phyloP scores from a whole-genome alignment of 2,797 vertebrate genomes.

The Rhabdomys pumilio region DNA sequence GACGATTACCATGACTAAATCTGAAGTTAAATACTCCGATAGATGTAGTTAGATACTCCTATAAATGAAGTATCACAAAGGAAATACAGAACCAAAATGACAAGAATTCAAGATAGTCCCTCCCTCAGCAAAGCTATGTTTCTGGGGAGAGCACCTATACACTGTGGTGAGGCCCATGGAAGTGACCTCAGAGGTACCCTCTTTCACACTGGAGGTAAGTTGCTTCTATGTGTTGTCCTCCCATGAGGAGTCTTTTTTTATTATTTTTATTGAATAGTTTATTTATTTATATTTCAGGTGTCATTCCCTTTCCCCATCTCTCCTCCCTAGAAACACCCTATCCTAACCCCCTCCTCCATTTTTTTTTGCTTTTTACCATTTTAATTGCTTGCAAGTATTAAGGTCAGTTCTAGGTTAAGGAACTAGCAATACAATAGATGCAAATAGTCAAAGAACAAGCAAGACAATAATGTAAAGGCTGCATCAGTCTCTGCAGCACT shows the following conservation, averaged over 20 bases:
- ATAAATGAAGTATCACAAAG: background rate
- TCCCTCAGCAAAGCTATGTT: background rate
- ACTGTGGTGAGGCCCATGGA: background rate
- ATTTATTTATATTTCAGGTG: too few relatives aligned
- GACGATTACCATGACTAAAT: background rate
- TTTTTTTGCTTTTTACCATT: too few relatives aligned
- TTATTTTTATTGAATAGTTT: too few relatives aligned
- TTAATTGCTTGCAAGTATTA: too few relatives aligned
- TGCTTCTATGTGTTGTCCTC: conserved; percentile 6
- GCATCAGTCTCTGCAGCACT: background rate
- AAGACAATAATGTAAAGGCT: background rate
- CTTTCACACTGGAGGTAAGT: background rate
- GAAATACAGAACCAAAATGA: background rate
- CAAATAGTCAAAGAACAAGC: too few relatives aligned
- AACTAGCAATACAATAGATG: too few relatives aligned
- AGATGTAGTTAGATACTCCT: too few relatives aligned
- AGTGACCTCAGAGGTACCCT: background rate
- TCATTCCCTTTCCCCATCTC: too few relatives aligned
- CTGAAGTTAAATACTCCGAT: background rate
- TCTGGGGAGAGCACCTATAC: background rate
- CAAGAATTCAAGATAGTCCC: background rate
- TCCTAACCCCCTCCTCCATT: too few relatives aligned
- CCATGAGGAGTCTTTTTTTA: background rate
- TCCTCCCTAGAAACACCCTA: too few relatives aligned
- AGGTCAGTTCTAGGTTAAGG: too few relatives aligned